Base-by-base conservation (phyloP, 2,113 vertebrate genomes). In the Tor tambroides region DNA sequence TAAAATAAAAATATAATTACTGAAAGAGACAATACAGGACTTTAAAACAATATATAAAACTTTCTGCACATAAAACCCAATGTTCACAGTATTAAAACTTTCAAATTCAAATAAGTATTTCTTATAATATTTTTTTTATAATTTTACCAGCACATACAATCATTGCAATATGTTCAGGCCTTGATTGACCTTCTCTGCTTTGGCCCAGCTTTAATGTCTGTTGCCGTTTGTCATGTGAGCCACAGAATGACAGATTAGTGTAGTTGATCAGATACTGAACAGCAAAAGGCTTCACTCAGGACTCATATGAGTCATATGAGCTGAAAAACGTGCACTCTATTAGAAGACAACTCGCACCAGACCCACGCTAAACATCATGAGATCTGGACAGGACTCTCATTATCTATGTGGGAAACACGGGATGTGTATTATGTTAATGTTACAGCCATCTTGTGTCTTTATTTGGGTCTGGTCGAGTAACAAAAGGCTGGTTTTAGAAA, bases 241-340 rank as follows among this genome's bases (percentile, higher is more conserved):
- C 88, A 49, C 63, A 80, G 59, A 85, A 77, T 59, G 56, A 7
- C 51, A 75, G 38, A 83, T 77, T 78, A 59, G 56, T 65, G 38
- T 38, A 23, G 19, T 59, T 35, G 78, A 61, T 63, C 61, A 26
- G 63, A 80, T 80, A 11, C 35, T 41, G 85, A 43, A 87, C 12
- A 43, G 61, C n/a, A 56, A 56, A 61, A 38, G 15, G 30, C 10
- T 74, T 23, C 46, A 49, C 61, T 63, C 30, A 54, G 63, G 35
- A 83, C 86, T 85, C 14, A 71, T 23, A n/a, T 0, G 82, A 89
- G 86, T 90, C 87, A 89, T 74, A 81, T 90, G 89, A 89, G 86
- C 43, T 75, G 10, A 54, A 83, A 85, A 90, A 88, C 54, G 87
- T 84, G 80, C 69, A 23, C 51, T 71, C 75, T 77, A 78, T 90